Evolutionary conservation across 2,113 vertebrate genomes (phyloP).

Genomic region (Embiotoca jacksoni): DNA sequence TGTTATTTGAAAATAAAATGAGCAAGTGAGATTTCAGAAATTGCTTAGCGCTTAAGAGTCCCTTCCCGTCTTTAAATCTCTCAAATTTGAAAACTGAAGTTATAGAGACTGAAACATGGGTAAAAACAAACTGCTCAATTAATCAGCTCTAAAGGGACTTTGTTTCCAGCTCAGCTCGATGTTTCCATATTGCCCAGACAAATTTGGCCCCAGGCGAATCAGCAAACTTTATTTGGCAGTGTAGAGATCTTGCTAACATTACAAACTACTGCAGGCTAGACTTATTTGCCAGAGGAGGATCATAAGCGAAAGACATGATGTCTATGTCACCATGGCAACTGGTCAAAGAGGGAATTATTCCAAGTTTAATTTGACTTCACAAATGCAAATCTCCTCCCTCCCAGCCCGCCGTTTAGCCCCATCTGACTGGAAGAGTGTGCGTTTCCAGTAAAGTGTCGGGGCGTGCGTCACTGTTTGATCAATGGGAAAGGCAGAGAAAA

Average conservation of each 20-base stretch:
- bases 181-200: constrained; percentile 66
- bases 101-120: constrained; percentile 24
- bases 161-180: constrained; percentile 38
- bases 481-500: constrained; percentile 40
- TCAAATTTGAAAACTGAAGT: constrained; percentile 19
- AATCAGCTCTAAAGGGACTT: constrained; percentile 33
- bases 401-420: constrained; percentile 1
- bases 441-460: constrained; percentile 54
- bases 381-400: constrained; percentile 17
- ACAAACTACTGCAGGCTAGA: constrained; percentile 57
- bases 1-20: constrained; percentile 3
- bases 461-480: constrained; percentile 65
- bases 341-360: constrained; percentile 48
- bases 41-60: constrained; percentile 19
- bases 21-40: constrained; percentile 26
- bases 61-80: constrained; percentile 11
- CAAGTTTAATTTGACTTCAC: constrained; percentile 59
- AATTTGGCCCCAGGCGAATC: constrained; percentile 59
- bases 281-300: constrained; percentile 47
- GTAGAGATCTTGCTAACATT: constrained; percentile 39
- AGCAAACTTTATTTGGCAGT: constrained; percentile 56
- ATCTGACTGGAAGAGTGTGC: constrained; percentile 52
- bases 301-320: constrained; percentile 49
- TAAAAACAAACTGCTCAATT: constrained; percentile 60
- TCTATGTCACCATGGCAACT: constrained; percentile 73